phyloP scores from a whole-genome alignment of 2,113 vertebrate genomes.

The Cebidichthys violaceus region DNA sequence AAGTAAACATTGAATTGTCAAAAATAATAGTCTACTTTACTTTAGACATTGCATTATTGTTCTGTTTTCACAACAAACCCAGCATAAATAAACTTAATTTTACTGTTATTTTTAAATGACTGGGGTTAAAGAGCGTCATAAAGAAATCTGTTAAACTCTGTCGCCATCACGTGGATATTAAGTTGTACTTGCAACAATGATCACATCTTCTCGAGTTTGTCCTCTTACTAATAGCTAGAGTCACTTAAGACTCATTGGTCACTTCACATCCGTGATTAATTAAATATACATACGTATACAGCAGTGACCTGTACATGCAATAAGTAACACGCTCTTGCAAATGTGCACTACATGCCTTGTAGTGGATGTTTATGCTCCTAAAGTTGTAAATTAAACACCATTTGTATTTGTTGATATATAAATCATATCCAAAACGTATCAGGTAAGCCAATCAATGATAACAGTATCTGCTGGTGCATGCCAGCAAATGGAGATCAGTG shows the following conservation, averaged over 20 bases:
- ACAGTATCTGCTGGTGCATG: too few relatives aligned
- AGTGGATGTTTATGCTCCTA: neutral
- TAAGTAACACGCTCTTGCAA: neutral
- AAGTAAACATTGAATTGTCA: neutral
- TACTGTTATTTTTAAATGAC: neutral
- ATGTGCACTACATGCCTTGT: neutral
- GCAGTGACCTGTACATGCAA: neutral
- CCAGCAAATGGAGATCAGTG: neutral
- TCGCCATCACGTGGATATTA: conserved; percentile 57
- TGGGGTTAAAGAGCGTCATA: neutral
- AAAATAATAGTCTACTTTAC: neutral
- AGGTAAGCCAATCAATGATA: neutral
- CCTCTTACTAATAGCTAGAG: too few relatives aligned
- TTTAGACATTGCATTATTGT: neutral
- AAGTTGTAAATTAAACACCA: neutral
- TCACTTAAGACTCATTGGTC: too few relatives aligned
- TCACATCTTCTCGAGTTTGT: neutral
- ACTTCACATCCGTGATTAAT: neutral
- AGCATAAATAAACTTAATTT: neutral
- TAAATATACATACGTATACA: neutral
- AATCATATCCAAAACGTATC: neutral
- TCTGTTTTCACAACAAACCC: neutral
- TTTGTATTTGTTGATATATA: neutral
- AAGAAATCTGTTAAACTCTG: conserved; percentile 23
- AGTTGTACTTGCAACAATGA: neutral